Base-by-base conservation (phyloP, 2,113 vertebrate genomes). In the Herpetotheres cachinnans region DNA sequence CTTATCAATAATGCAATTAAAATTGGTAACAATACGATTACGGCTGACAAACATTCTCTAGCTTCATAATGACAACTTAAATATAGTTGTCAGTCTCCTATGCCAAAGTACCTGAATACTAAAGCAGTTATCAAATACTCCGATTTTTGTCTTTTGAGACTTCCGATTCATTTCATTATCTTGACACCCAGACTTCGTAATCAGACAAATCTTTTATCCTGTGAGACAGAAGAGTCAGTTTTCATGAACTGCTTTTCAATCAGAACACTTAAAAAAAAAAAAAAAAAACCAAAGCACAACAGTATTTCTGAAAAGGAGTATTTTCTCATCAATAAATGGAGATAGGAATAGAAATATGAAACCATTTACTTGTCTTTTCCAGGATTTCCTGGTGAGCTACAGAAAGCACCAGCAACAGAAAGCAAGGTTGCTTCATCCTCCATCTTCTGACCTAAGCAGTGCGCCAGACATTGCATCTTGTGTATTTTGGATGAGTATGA, bases 101-200 rank as follows among this genome's bases (percentile, higher is more conserved):
- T 26, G 56, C 69, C 88, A 67, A 89, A 91, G 86, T 62, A 92
- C 22, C 29, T 47, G 47, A 90, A 82, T 62, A 67, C 56, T 86
- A 63, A 76, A 91, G 62, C 46, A 69, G 46, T 21, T 71, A 94
- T 42, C 58, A 82, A 90, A 82, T 62, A 76, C 66, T 38, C 32
- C 3, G 6, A 46, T 61, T 82, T 82, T 56, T 74, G 55, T 54
- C 86, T 82, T 94, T 78, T 36, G 82, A 97, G 81, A 93, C 49
- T 42, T 91, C 78, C 73, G 62, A 87, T 91, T 82, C 40, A 82
- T 82, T 92, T 95, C 47, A 72, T 84, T 95, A 86, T 78, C 86
- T 90, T 92, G 83, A 93, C 77, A 94, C 62, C 40, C 40, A 92
- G 40, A 77, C 36, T 94, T 69, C 30, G 79, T 69, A 70, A 91